phyloP scores from a whole-genome alignment of 2,888 invertebrate genomes.

The Chrysina gloriosa region DNA sequence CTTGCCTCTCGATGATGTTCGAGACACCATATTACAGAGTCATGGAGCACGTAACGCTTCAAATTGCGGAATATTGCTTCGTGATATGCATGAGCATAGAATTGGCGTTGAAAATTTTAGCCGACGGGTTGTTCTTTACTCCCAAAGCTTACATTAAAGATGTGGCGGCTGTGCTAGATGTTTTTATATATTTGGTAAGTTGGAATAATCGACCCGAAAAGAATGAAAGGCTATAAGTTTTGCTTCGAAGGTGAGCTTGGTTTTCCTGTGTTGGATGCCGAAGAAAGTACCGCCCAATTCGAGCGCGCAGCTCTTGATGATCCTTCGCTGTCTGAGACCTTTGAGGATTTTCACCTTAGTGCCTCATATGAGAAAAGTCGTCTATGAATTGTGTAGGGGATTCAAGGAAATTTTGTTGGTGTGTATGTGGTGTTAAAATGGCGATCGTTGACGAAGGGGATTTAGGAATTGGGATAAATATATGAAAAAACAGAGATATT shows the following conservation, averaged over 20 bases:
- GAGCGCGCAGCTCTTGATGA: constrained; percentile 94
- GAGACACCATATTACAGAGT: constrained; percentile 95
- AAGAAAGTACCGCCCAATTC: constrained; percentile 91
- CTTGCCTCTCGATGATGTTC: constrained; percentile 99
- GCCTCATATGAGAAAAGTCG: constrained; percentile 99
- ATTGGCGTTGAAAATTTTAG: constrained; percentile 92
- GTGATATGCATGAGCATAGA: constrained; percentile 99
- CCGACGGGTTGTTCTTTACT: constrained; percentile 98
- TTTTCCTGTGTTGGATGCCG: constrained; percentile 98
- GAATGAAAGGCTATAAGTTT: not conserved
- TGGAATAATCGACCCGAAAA: not conserved
- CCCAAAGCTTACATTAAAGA: constrained; percentile 99
- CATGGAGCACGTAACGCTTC: constrained; percentile 92
- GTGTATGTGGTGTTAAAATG: not conserved
- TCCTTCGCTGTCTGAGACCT: constrained; percentile 95
- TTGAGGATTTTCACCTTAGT: constrained; percentile 97
- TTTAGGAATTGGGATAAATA: too few species aligned
- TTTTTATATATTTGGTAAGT: constrained; percentile 95
- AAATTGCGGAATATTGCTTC: constrained; percentile 97
- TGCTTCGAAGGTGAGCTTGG: constrained; percentile 96
- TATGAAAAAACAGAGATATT: too few species aligned
- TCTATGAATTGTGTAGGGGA: constrained; percentile 96
- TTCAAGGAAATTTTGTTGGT: constrained; percentile 99
- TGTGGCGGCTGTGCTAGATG: constrained; percentile 95
- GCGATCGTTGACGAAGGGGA: too few species aligned